Evolutionary conservation across 2,888 invertebrate species (phyloP).

Genomic region (Polietes domitor): DNA sequence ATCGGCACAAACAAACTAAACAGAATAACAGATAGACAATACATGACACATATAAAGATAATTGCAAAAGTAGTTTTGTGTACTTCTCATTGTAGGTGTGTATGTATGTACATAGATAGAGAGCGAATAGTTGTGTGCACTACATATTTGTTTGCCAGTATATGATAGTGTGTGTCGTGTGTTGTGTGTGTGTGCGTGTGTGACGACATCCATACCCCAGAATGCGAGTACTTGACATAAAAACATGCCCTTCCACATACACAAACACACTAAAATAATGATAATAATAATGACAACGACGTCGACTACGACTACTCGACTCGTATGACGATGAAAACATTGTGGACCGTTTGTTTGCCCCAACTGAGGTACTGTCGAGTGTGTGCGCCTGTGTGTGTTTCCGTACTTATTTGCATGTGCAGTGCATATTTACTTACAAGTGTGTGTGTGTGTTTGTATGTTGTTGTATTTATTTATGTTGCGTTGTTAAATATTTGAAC

Average conservation of each 20-base stretch:
- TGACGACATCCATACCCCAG: background rate
- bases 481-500: slow-evolving; percentile 48
- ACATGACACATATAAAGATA: slow-evolving; percentile 48
- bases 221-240: slow-evolving; percentile 48
- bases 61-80: slow-evolving; percentile 40
- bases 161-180: slow-evolving; percentile 7
- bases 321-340: background rate
- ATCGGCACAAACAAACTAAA: background rate
- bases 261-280: slow-evolving; percentile 2
- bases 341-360: background rate
- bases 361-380: background rate
- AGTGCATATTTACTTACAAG: background rate
- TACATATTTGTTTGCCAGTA: background rate
- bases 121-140: background rate
- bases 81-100: slow-evolving; percentile 41
- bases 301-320: background rate
- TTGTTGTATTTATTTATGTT: background rate
- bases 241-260: slow-evolving; percentile 31
- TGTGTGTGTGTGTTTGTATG: background rate
- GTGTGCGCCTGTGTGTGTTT: background rate
- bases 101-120: too few relatives aligned
- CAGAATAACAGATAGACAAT: background rate
- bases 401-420: background rate
- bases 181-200: background rate
- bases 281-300: slow-evolving; percentile 27